Conservation (phyloP, 2,113 vertebrate species). For the Dipodomys ordii region DNA sequence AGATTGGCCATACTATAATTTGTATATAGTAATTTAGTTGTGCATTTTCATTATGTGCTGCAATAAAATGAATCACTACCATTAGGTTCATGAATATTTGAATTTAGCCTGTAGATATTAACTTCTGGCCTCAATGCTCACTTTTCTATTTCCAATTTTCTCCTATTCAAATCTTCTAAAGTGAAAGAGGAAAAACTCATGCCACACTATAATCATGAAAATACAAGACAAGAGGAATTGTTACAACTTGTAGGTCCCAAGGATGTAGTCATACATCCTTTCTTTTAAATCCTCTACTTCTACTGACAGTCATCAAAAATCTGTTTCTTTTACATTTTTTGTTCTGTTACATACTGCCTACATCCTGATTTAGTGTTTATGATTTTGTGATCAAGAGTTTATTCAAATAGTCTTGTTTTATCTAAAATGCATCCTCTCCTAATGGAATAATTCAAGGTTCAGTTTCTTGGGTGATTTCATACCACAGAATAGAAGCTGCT, state of each 20-base stretch:
- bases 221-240: background rate
- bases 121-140: background rate
- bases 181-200: background rate
- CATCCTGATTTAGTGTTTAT: background rate
- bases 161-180: background rate
- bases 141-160: background rate
- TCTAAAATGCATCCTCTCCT: background rate
- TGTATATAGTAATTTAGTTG: constrained; percentile 6
- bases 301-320: background rate
- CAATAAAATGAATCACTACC: background rate
- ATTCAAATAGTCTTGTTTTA: background rate
- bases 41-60: background rate
- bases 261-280: background rate
- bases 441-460: background rate
- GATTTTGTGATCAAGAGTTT: background rate
- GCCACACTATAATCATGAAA: background rate
- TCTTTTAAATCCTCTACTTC: background rate
- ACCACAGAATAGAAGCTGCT: no score
- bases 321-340: background rate
- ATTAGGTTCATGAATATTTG: constrained; percentile 39
- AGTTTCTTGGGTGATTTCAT: background rate
- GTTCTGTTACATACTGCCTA: background rate
- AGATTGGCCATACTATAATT: background rate
- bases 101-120: constrained; percentile 20
- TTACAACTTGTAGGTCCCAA: no score